Base-by-base conservation (phyloP, 2,888 invertebrate genomes). In the Sceliomorpha sp. region DNA sequence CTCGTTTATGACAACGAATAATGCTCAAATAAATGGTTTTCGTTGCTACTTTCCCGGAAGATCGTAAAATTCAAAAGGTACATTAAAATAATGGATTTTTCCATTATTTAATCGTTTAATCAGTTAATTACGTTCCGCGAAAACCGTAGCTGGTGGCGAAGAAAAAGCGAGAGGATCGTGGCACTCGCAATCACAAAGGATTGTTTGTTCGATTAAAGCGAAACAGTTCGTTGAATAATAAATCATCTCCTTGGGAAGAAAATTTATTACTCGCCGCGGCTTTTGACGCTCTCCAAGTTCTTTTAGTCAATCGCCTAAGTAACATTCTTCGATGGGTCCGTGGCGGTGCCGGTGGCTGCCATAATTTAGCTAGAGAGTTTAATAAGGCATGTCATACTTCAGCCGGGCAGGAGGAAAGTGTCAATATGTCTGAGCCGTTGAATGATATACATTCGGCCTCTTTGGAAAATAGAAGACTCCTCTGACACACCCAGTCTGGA, bases 401-500 rank as follows among this genome's bases (percentile, higher is more conserved):
- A 74, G 77, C 74, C 76, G 51, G 75, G 68, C 76, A 72, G 73
- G 75, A 75, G 77, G 73, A 77, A 79, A 82, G 79, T 83, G 83
- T 83, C 83, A 83, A 83, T 84, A 83, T 79, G 82, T 83, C 84
- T 78, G 76, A 79, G 77, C 74, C 77, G 74, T 75, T 84, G 84
- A 84, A 84, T 84, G 84, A 84, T 84, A 83, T 82, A 84, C 83
- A 80, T 80, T 78, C 81, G 81, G 78, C 72, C 75, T 76, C 78
- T 77, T 77, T 73, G 75, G 76, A 80, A 83, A 81, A 81, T 79
- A 76, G 77, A 79, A 77, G 77, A 78, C 51, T 62, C 55, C 34
- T 60, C 55, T 51, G 70, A 58, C 66, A 70, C 64, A 64, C 60
- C 56, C 47, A 66, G 51, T 62, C 63, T 50, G 40, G 48, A 51